Base-by-base conservation (phyloP, 2,113 vertebrate species). In the Calidris pygmaea region DNA sequence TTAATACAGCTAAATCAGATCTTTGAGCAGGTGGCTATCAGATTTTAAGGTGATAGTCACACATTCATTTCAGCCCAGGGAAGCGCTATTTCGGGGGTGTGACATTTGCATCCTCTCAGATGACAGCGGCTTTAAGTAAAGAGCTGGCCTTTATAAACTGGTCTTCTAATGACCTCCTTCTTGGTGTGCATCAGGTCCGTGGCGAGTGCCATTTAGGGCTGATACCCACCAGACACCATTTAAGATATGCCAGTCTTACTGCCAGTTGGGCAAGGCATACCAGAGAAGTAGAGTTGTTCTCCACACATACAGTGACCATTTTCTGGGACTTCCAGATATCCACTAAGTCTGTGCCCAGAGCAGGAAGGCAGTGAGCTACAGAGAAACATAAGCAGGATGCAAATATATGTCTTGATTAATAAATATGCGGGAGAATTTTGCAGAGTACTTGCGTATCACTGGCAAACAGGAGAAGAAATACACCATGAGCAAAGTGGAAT, bases 301-400 rank as follows among this genome's bases (percentile, higher is more conserved):
- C 56, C 34, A 13, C 34, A 53, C 0, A 0, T 20, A 27, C 8
- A 35, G 50, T 34, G n/a, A 84, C 19, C 12, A 6, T 84, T 77
- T 84, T 53, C 45, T 66, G 53, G 21, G 72, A 35, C 41, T 84
- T 92, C 5, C 3, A 66, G 41, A 41, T 47, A 32, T 22, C 24
- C 6, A 3, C 37, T 71, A 71, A n/a, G 24, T 63, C 58, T 59
- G 9, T 47, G 7, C 37, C 56, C 45, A 9, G 56, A 71, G 52
- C 12, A 81, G n/a, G 27, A 75, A 66, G n/a, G 19, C 47, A 94
- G 52, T 32, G 66, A 24, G 22, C 32, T 27, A n/a, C n/a, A n/a
- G n/a, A n/a, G n/a, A n/a, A n/a, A n/a, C n/a, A n/a, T n/a, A n/a
- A n/a, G n/a, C n/a, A n/a, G n/a, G n/a, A n/a, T n/a, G n/a, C n/a